Evolutionary conservation across 2,113 vertebrate genomes (phyloP).

Genomic region (Trogon surrucura): DNA sequence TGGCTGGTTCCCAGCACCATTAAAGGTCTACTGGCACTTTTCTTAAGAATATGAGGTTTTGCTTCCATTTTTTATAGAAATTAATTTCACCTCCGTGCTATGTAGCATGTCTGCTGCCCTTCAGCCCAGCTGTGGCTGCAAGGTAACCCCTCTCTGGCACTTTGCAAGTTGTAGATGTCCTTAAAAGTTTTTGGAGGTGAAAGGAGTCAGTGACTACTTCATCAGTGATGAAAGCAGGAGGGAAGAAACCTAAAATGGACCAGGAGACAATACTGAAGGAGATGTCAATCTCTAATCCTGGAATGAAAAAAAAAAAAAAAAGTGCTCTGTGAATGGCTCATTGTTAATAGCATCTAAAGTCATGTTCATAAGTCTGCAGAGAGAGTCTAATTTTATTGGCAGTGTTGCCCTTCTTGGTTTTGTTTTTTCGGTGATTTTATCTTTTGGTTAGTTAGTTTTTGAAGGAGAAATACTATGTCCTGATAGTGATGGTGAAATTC

Average conservation of each 20-base stretch:
- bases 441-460: not conserved
- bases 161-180: not conserved
- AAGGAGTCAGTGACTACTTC: not conserved
- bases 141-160: not conserved
- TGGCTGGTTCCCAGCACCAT: slow-evolving; percentile 48
- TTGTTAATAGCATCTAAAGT: not conserved
- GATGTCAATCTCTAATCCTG: not conserved
- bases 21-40: slow-evolving; percentile 41
- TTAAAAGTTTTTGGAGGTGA: not conserved
- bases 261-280: not conserved
- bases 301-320: not conserved
- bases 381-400: not conserved
- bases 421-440: not conserved
- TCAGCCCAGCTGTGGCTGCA: not conserved
- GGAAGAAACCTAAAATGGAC: not conserved
- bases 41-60: not conserved
- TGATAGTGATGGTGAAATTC: not conserved
- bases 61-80: slow-evolving; percentile 16
- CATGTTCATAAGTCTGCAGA: not conserved
- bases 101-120: not conserved
- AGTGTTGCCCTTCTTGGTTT: not conserved
- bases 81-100: not conserved
- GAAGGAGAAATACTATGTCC: not conserved
- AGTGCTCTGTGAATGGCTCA: not conserved
- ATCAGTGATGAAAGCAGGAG: not conserved